These are phyloP conservation scores for Blera fallax DNA, from an alignment of 2,888 invertebrate species.

Conservation along the genomic window DNA sequence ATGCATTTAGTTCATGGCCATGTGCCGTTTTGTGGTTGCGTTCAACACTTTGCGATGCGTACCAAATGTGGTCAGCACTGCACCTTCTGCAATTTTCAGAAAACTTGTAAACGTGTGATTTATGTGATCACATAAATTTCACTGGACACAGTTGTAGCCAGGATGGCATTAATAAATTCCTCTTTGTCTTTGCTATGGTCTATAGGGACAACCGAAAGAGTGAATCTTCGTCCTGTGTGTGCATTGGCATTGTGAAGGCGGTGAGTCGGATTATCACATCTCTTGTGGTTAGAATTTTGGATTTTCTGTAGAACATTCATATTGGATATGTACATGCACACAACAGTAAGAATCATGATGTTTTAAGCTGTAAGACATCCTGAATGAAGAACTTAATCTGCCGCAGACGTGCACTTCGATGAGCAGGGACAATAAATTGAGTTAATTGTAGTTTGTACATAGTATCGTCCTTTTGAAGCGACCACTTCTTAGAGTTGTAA, in stretches of 20 bases:
- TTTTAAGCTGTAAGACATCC: constrained; percentile 41
- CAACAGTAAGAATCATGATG: constrained; percentile 47
- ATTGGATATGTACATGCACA: constrained; percentile 17
- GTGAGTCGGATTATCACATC: constrained; percentile 49
- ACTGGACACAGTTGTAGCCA: constrained; percentile 62
- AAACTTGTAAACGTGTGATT: constrained; percentile 71
- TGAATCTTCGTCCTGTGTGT: not conserved
- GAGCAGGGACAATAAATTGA: constrained; percentile 69
- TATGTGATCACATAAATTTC: constrained; percentile 70
- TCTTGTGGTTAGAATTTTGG: constrained; percentile 39
- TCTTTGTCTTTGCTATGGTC: constrained; percentile 54
- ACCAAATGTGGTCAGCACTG: constrained; percentile 21
- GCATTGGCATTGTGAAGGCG: not conserved
- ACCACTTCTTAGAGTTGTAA: constrained; percentile 33
- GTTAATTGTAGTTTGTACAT: constrained; percentile 56
- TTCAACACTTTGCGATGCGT: constrained; percentile 26
- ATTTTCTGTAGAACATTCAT: constrained; percentile 15
- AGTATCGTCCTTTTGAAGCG: not conserved
- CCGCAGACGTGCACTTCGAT: constrained; percentile 69
- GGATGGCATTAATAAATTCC: constrained; percentile 71
- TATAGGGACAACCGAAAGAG: not conserved
- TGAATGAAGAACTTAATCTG: constrained; percentile 67
- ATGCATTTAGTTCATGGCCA: constrained; percentile 30
- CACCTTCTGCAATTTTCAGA: constrained; percentile 53
- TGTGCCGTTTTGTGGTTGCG: constrained; percentile 59